Conservation (phyloP, 2,113 vertebrate species). For the Corynorhinus townsendii region DNA sequence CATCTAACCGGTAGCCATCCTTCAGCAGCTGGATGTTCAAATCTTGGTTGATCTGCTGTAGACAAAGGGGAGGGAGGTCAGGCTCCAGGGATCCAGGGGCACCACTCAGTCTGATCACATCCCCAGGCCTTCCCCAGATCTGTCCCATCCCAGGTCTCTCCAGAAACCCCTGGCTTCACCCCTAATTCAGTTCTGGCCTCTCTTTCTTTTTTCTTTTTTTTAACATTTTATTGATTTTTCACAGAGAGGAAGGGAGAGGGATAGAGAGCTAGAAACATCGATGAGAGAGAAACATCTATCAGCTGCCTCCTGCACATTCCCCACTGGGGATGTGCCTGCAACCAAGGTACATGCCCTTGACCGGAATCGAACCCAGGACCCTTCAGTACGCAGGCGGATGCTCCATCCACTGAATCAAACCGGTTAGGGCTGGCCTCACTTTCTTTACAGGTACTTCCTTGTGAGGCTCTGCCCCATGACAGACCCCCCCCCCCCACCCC, state of each 20-base stretch:
- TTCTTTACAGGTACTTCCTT: not conserved
- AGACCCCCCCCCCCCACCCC: not conserved
- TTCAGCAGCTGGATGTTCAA: conserved; percentile 99
- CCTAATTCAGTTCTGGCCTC: not conserved
- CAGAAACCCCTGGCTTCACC: not conserved
- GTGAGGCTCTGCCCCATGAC: not conserved
- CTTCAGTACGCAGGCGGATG: too few species aligned
- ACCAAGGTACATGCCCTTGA: too few species aligned
- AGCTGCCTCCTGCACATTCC: too few species aligned
- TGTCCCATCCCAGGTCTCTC: not conserved
- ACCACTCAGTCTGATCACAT: not conserved
- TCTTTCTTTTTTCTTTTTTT: too few species aligned
- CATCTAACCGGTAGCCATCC: conserved; percentile 97
- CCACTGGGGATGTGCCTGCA: too few species aligned
- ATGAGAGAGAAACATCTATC: too few species aligned
- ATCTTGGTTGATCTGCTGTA: conserved; percentile 99
- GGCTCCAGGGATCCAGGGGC: not conserved
- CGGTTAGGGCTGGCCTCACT: not conserved
- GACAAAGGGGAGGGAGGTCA: conserved; percentile 74
- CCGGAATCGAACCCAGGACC: too few species aligned
- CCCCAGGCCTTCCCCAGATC: not conserved
- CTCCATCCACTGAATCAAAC: too few species aligned
- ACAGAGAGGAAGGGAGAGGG: too few species aligned
- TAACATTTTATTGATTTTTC: too few species aligned
- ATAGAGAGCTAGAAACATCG: too few species aligned